Evolutionary conservation across 2,888 invertebrate species (phyloP), one percentile per base, ranked within the genome.

Genomic region (Leptopterna dolabrata): DNA sequence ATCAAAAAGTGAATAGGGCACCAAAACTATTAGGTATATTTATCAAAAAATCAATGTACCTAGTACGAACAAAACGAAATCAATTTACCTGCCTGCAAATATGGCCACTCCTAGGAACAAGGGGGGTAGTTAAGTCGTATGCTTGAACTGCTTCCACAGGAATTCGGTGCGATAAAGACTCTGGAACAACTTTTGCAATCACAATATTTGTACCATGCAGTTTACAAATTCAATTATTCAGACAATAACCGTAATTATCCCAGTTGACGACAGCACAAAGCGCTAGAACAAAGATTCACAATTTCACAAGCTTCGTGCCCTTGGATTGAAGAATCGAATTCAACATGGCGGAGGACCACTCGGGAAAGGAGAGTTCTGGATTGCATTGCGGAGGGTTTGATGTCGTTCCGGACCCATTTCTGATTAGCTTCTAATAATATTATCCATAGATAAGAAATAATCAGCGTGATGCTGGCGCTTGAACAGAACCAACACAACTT

Each of bases 61-160:
- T 24, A 19, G 0, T 4, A 63, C n/a, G 4, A 63, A 4, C 19
- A 55, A 19, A 7, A 6, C 9, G 19, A 19, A 19, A 19, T 55
- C 55, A 19, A 29, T n/a, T 30, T 36, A 73, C 73, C 73, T 73
- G 73, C 73, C 73, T 36, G 27, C 16, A 73, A 73, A 27, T n/a
- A n/a, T 73, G 73, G 73, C 73, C 73, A 73, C 73, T 73, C 73
- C 73, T 73, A n/a, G 14, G 6, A 73, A 24, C 24, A 63, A 4
- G 0, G 36, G 16, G 30, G 36, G 73, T 73, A 16, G 73, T 16
- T 16, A 14, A 29, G 73, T 29, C 29, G 16, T 41, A 2, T 1
- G 16, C 36, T 30, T 19, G 2, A 24, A 27, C 16, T 29, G 41
- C 29, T 36, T 36, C 16, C 16, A 14, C 0, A 19, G n/a, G 4